Evolutionary conservation across 1,140 invertebrate species (phyloP), one percentile per base, ranked within the genome.

Genomic region (Tetramorium simillimum): DNA sequence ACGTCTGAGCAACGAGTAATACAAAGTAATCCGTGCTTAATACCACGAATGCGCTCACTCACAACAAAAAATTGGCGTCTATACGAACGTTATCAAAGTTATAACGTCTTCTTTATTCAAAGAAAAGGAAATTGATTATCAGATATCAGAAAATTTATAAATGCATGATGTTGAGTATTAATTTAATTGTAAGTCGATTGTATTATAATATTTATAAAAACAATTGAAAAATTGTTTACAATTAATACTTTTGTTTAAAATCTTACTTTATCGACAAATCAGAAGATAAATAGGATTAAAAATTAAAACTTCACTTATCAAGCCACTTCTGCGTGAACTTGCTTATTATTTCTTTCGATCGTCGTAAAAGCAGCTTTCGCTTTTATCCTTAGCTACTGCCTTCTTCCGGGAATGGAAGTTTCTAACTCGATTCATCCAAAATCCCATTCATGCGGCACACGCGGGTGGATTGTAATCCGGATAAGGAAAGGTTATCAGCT

Each of bases 1-100:
- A 82, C 40, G 89, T 90, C 86, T 82, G 89, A 88, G 78, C 73
- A 81, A 69, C 33, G 58, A 33, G 86, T 73, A 76, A 69, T 75
- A 76, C 85, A 77, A 89, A 89, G 76, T 90, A 87, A 89, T 72
- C 80, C 88, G 62, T 75, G 80, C 80, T 21, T 67, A 73, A 63
- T 63, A 10, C 65, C 56, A 43, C 46, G 9, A 81, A 70, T 43
- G 63, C 24, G n/a, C n/a, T 33, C 1, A 51, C 18, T 21, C 80
- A 3, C 40, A 24, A 40, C 18, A 49, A 75, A 49, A 75, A 46
- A 84, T 46, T 73, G 69, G 60, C 28, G 7, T 21, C 2, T 43
- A 33, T 33, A 46, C 28, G 24, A 46, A 46, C 37, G 67, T 58
- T 28, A 81, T 40, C 33, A 16, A n/a, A 37, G 14, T n/a, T n/a